phyloP scores from a whole-genome alignment of 2,113 vertebrate genomes.

The Pantherophis guttatus region DNA sequence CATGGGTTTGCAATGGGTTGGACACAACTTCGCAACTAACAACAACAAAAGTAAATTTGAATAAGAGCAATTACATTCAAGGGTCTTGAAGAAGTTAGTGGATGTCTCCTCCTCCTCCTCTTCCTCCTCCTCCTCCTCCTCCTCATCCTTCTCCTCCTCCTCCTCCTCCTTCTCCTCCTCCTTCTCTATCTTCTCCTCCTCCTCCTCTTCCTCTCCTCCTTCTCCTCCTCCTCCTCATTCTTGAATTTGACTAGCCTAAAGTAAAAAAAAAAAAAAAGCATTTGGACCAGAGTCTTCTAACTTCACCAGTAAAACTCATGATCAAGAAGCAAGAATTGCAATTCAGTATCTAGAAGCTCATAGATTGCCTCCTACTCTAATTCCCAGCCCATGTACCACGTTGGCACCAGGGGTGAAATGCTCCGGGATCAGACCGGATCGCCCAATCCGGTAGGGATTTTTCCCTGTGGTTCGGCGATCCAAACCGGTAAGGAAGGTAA shows the following conservation, averaged over 20 bases:
- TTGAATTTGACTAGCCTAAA: not conserved
- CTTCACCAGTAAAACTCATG: not conserved
- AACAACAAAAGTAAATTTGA: not conserved
- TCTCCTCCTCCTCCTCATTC: not conserved
- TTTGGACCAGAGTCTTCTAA: not conserved
- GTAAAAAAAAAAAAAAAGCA: too few relatives aligned
- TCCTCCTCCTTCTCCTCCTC: too few relatives aligned
- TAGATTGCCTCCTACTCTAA: not conserved
- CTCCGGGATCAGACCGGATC: too few relatives aligned
- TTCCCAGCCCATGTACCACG: not conserved
- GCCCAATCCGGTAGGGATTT: too few relatives aligned
- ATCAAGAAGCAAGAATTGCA: too few relatives aligned
- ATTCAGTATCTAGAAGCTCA: not conserved
- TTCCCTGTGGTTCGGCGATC: too few relatives aligned
- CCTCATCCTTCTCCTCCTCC: too few relatives aligned
- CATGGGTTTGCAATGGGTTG: too few relatives aligned
- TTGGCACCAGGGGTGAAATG: too few relatives aligned
- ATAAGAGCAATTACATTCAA: not conserved
- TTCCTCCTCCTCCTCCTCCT: not conserved
- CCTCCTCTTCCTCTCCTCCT: not conserved
- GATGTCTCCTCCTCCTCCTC: rapidly evolving
- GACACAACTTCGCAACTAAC: too few relatives aligned
- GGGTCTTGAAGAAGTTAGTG: not conserved
- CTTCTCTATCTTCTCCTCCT: too few relatives aligned
- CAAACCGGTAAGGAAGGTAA: too few relatives aligned